A percentile compares a stretch with the other conserved stretches of the same genome.
These are phyloP conservation scores for Agrypnia vestita DNA, from an alignment of 1,140 invertebrate genomes.

Conservation along the genomic window DNA sequence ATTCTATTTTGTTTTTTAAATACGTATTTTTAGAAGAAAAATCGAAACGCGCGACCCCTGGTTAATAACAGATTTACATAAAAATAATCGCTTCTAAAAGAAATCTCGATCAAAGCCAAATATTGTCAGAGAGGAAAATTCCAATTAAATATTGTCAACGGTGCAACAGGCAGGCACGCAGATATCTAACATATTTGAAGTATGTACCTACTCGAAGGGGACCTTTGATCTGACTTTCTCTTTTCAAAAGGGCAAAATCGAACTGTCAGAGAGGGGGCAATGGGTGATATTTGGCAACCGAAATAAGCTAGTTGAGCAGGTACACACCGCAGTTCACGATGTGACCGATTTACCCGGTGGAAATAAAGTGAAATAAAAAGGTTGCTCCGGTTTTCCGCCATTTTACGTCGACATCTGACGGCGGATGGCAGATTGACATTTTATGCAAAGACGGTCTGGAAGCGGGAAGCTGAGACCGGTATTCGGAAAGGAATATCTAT, in stretches of 20 bases:
- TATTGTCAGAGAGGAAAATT: no score
- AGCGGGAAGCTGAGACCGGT: not conserved
- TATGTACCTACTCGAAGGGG: constrained; percentile 9
- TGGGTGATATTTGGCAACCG: constrained; percentile 27
- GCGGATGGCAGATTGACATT: constrained; percentile 31
- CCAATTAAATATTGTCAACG: no score
- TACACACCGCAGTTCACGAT: not conserved
- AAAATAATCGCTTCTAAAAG: no score
- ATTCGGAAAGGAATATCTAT: no score
- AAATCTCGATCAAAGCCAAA: no score
- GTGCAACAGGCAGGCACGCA: not conserved
- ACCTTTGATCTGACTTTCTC: constrained; percentile 22
- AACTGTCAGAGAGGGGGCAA: constrained; percentile 18
- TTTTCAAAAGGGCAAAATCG: constrained; percentile 29
- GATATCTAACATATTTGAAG: not conserved
- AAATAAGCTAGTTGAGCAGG: not conserved
- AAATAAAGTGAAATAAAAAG: constrained; percentile 30
- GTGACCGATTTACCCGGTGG: constrained; percentile 20
- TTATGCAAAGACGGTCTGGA: constrained; percentile 32
- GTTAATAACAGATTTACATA: no score
- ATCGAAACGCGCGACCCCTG: no score
- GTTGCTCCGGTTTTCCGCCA: constrained; percentile 34
- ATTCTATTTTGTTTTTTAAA: no score
- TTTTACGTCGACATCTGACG: constrained; percentile 28
- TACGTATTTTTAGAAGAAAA: no score